Conservation (phyloP, 2,888 invertebrate genomes). For the Dorcus hopei region DNA sequence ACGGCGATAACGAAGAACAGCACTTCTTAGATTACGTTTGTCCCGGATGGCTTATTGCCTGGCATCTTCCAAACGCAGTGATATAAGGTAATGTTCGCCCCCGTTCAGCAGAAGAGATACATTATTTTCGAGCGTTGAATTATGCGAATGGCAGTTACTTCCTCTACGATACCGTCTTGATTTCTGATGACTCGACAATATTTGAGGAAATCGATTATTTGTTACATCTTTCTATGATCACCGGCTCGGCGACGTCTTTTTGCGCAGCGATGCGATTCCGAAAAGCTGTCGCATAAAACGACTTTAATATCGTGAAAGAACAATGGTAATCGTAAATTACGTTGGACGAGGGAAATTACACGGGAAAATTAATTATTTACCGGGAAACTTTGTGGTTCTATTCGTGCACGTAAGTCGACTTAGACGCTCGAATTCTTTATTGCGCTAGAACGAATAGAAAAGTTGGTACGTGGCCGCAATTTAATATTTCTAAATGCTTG, state of each 20-base stretch:
- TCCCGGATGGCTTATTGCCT: constrained; percentile 20
- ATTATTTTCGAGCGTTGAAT: constrained; percentile 11
- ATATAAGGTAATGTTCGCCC: constrained; percentile 23
- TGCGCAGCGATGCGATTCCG: not conserved
- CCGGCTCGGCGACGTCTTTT: not conserved
- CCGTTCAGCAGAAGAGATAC: constrained; percentile 19
- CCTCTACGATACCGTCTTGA: not conserved
- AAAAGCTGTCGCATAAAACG: not conserved
- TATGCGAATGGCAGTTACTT: not conserved
- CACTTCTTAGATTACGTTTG: too few relatives aligned
- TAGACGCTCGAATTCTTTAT: too few relatives aligned
- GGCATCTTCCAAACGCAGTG: constrained; percentile 24
- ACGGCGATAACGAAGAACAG: too few relatives aligned
- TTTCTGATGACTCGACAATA: not conserved
- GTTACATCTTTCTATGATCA: not conserved
- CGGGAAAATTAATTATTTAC: too few relatives aligned
- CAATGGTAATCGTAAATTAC: not conserved
- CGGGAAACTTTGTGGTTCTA: too few relatives aligned
- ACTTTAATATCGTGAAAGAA: not conserved
- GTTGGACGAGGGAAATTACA: too few relatives aligned
- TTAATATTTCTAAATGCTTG: too few relatives aligned
- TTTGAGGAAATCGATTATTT: not conserved
- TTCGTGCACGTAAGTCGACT: too few relatives aligned
- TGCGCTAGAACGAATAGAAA: too few relatives aligned
- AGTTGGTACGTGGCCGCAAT: too few relatives aligned